Evolutionary conservation across 2,797 vertebrate species (phyloP), one percentile per base, ranked within the genome.

Genomic region (Sandelia bainsii): DNA sequence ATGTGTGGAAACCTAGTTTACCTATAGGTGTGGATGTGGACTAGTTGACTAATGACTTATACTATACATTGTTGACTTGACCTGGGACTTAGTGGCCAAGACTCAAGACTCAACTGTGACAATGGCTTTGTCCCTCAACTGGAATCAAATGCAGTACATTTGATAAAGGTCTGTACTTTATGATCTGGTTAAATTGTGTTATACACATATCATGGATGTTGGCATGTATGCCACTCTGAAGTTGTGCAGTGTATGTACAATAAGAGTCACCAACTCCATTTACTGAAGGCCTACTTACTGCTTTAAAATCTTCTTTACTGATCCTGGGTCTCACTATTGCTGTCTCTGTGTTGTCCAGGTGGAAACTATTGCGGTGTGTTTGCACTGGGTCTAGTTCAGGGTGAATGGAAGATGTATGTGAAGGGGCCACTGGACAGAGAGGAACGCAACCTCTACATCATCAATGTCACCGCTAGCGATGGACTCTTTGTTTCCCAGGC

Each of bases 351-450:
- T 61, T 14, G 9, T 68, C 19, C 85, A 99, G 98, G 96, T 85
- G 98, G 98, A 42, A 98, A 99, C 82, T 93, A 94, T 45, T 94
- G 95, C 63, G 97, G 97, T 19, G 96, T 96, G 69, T 99, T 99
- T 1, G 97, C 96, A 0, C 93, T 99, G 64, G 97, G 97, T n/a
- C 89, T 98, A 79, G 97, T 98, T 77, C 97, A 99, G 83, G 96
- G 92, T 3, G 98, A 99, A 76, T 99, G 98, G 97, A 99, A 99
- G 73, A 96, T 99, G 86, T 99, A 99, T 9, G 96, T 99, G 66
- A 99, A 98, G 87, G 94, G 96, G 32, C 94, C 94, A 0, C 87
- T 99, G 59, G 97, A 99, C 80, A 92, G 98, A 5, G 98, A 99
- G 86, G 95, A 97, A 20, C 95, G 95, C 77, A 96, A 96, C 39